Percentiles rank a stretch among this genome's conserved stretches.
phyloP scores from a whole-genome alignment of 2,797 vertebrate species.

The Anabas testudineus region DNA sequence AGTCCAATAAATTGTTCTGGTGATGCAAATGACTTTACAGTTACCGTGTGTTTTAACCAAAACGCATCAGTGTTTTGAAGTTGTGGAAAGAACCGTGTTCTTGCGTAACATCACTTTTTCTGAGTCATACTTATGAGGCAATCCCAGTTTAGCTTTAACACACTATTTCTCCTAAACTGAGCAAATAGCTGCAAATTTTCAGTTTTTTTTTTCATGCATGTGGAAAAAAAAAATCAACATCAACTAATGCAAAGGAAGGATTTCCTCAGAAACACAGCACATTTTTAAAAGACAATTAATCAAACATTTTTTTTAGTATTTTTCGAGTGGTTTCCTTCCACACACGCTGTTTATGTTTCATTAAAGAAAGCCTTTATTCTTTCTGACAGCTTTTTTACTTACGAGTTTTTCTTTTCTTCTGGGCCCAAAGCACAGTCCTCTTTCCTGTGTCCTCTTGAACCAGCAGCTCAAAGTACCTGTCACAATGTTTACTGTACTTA shows the following conservation, averaged over 20 bases:
- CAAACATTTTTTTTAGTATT: conserved; percentile 21
- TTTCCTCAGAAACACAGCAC: background rate
- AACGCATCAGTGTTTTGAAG: conserved; percentile 22
- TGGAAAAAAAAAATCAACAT: conserved; percentile 3
- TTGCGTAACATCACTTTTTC: conserved; percentile 35
- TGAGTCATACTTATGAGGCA: conserved; percentile 54
- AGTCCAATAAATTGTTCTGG: conserved; percentile 76
- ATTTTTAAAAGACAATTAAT: background rate
- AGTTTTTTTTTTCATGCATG: conserved; percentile 21
- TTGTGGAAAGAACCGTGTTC: conserved; percentile 26
- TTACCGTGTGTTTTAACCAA: conserved; percentile 51
- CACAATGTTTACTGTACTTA: conserved; percentile 80
- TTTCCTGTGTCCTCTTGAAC: conserved; percentile 78
- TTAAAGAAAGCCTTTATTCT: conserved; percentile 64
- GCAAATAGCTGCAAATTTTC: conserved; percentile 17
- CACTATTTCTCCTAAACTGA: conserved; percentile 29
- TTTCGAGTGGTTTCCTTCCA: conserved; percentile 29
- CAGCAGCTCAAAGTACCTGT: conserved; percentile 77
- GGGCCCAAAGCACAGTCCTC: conserved; percentile 57
- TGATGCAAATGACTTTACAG: conserved; percentile 62
- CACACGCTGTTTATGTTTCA: conserved; percentile 60
- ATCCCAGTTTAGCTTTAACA: conserved; percentile 29
- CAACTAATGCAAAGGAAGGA: conserved; percentile 11
- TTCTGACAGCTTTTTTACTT: conserved; percentile 54
- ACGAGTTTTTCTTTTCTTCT: conserved; percentile 46